phyloP scores from a whole-genome alignment of 2,113 vertebrate species.

The Silurus glanis region DNA sequence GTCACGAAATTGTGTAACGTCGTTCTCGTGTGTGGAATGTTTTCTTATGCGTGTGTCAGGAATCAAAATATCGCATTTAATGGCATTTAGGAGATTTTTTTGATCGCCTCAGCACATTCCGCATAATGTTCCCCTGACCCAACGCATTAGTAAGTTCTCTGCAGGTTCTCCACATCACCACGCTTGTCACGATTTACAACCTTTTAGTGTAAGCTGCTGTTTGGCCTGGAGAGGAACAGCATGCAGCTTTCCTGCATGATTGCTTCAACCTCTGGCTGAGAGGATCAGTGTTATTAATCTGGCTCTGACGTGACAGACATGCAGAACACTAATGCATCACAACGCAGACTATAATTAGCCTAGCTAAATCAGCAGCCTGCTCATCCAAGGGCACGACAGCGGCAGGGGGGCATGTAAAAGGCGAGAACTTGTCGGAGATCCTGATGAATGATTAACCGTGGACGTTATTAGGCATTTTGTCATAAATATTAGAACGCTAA shows the following conservation, averaged over 20 bases:
- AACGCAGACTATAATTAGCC: constrained; percentile 49
- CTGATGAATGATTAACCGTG: not conserved
- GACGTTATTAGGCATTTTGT: not conserved
- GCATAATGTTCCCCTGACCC: not conserved
- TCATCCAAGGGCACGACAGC: constrained; percentile 32
- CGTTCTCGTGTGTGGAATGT: too few species aligned
- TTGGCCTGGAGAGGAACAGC: constrained; percentile 32
- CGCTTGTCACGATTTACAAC: constrained; percentile 31
- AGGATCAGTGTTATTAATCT: constrained; percentile 49
- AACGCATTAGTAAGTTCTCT: not conserved
- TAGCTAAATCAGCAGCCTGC: constrained; percentile 37
- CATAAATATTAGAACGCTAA: not conserved
- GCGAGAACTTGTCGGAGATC: not conserved
- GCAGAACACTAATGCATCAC: constrained; percentile 36
- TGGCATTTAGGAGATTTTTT: not conserved
- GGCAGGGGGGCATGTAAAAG: not conserved
- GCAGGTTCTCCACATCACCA: constrained; percentile 26
- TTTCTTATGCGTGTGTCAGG: not conserved
- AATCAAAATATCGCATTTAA: not conserved
- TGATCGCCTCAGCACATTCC: not conserved
- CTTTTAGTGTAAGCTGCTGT: constrained; percentile 41
- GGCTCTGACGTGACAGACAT: constrained; percentile 49
- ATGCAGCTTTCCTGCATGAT: constrained; percentile 40
- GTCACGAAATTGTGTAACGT: not conserved
- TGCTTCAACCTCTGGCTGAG: constrained; percentile 44